A percentile compares a stretch with the other conserved stretches of the same genome.
Conservation (phyloP, 2,113 vertebrate species). For the Erpornis zantholeuca region DNA sequence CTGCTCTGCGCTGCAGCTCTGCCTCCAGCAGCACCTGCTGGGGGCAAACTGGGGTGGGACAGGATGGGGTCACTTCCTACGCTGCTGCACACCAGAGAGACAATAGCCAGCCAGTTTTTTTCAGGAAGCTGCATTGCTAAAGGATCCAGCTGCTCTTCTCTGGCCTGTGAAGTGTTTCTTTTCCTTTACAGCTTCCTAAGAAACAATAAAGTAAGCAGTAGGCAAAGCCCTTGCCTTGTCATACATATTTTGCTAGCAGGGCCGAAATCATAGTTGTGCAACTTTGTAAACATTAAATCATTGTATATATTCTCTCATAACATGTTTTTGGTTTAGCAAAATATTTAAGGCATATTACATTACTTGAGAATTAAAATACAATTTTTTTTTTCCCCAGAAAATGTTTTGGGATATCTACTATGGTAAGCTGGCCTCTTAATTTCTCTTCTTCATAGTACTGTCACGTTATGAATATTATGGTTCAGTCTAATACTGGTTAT, state of each 20-base stretch:
- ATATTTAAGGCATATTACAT: neutral
- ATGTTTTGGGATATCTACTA: slow-evolving; percentile 68
- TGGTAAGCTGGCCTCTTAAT: slow-evolving; percentile 43
- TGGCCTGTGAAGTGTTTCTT: neutral
- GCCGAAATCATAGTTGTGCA: neutral
- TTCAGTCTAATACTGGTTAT: neutral
- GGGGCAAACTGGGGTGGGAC: neutral
- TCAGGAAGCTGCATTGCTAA: neutral
- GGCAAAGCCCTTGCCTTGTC: neutral
- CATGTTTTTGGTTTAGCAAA: neutral
- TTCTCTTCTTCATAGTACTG: neutral
- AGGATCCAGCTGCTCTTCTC: neutral
- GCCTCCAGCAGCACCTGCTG: neutral
- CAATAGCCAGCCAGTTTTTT: neutral
- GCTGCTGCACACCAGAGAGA: fast-evolving
- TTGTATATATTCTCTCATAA: neutral
- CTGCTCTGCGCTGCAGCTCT: neutral
- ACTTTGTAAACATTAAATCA: neutral
- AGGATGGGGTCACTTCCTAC: neutral
- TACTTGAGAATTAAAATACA: neutral
- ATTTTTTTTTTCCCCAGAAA: slow-evolving; percentile 5
- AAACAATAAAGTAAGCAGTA: neutral
- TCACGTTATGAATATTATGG: neutral
- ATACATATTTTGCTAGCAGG: neutral
- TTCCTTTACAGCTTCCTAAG: neutral